These are phyloP conservation scores for Manis pentadactyla DNA, from an alignment of 2,797 vertebrate genomes.

Conservation along the genomic window DNA sequence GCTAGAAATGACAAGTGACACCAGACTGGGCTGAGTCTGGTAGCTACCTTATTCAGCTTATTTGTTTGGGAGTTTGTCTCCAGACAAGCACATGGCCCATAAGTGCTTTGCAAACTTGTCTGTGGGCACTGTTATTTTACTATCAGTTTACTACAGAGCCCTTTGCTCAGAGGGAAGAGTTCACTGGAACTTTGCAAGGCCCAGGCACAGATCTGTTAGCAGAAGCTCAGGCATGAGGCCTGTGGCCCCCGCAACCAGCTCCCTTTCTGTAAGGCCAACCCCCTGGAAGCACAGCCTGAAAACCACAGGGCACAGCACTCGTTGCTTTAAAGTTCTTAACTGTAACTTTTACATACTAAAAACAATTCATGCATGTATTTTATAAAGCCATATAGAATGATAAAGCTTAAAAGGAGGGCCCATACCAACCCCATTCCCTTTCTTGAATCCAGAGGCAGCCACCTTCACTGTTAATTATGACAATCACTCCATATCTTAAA, in stretches of 20 bases:
- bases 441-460: neutral
- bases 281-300: neutral
- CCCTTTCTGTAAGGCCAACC: neutral
- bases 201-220: neutral
- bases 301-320: neutral
- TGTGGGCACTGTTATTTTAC: neutral
- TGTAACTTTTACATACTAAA: neutral
- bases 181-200: neutral
- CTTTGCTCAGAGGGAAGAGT: neutral
- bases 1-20: neutral
- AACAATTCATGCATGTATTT: neutral
- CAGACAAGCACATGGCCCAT: neutral
- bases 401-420: neutral
- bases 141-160: neutral
- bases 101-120: neutral
- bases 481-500: neutral
- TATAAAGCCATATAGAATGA: neutral
- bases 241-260: no score
- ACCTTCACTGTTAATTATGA: neutral
- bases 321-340: neutral
- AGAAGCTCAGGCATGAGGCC: neutral
- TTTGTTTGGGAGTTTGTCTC: neutral
- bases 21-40: neutral
- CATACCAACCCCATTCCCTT: neutral
- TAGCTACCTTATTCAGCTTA: neutral